Base-by-base conservation (phyloP, 2,888 invertebrate genomes). In the Temnothorax rugatulus region DNA sequence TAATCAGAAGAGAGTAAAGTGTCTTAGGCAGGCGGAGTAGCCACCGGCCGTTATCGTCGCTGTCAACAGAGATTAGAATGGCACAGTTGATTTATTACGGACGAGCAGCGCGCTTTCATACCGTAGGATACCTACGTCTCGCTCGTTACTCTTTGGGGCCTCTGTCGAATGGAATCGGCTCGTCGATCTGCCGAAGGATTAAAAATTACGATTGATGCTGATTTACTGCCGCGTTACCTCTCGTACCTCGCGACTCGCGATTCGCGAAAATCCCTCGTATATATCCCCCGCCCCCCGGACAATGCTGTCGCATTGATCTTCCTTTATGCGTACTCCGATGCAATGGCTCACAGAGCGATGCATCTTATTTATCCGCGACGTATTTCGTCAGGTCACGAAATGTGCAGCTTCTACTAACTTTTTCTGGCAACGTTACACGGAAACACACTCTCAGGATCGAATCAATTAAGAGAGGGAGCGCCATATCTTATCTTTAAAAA, bases 131-230 rank as follows among this genome's bases (percentile, higher is more conserved):
- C 57, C 83, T 29, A 29, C 29, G 77, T 79, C 84, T 66, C 84
- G 90, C 91, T 92, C 92, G 92, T 92, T 92, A 91, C 90, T 92
- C 92, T 92, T 91, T 86, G 85, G 86, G 85, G 25, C 29, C 87
- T 87, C 86, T 86, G 88, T 87, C 90, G 88, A 83, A 75, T 86
- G 82, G 73, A 84, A 89, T 90, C 87, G 82, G 76, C 84, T 82
- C 84, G 87, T 86, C 90, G 91, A 91, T 91, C 87, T 86, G 87
- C 71, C 86, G 54, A 73, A 81, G 90, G 91, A 93, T 92, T 91
- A 92, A 92, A 93, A 93, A 93, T 93, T 91, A 92, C 92, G 91
- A 92, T 92, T 91, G 92, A 91, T 91, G 86, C 91, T 92, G 92
- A 93, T 93, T 92, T 91, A 92, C 84, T 86, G 86, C 73, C 84